Evolutionary conservation across 2,113 vertebrate genomes (phyloP).

Genomic region (Triplophysa tibetana): DNA sequence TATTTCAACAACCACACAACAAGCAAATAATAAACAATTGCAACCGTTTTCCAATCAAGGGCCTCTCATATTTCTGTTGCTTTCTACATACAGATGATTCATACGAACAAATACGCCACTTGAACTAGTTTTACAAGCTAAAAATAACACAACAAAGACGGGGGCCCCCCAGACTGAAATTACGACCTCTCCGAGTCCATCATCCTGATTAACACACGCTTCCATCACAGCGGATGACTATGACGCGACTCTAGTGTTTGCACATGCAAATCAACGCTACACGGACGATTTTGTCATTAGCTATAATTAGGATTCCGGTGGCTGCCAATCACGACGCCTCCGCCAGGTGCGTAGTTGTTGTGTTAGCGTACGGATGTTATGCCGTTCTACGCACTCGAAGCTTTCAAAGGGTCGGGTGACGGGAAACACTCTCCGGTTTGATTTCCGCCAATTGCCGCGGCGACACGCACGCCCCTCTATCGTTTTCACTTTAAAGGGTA

Average conservation of each 20-base stretch:
- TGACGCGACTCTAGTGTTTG: constrained; percentile 48
- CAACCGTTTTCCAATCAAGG: neutral
- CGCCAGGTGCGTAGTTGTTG: constrained; percentile 47
- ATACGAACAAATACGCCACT: neutral
- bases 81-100: neutral
- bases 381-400: neutral
- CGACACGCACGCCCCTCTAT: neutral
- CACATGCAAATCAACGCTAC: constrained; percentile 47
- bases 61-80: neutral
- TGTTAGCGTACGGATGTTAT: neutral
- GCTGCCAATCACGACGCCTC: constrained; percentile 61
- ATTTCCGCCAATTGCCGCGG: neutral
- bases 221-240: constrained; percentile 43
- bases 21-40: too few species aligned
- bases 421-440: neutral
- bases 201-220: constrained; percentile 49
- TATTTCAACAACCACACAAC: neutral
- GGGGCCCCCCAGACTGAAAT: constrained; percentile 5
- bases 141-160: neutral
- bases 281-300: constrained; percentile 52
- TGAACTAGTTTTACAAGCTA: constrained; percentile 20
- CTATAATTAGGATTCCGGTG: constrained; percentile 56
- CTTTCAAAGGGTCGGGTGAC: neutral
- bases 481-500: neutral
- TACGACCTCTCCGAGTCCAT: constrained; percentile 13